Evolutionary conservation across 2,888 invertebrate genomes (phyloP), one percentile per base, ranked within the genome.

Genomic region (Chymomyza procnemis): DNA sequence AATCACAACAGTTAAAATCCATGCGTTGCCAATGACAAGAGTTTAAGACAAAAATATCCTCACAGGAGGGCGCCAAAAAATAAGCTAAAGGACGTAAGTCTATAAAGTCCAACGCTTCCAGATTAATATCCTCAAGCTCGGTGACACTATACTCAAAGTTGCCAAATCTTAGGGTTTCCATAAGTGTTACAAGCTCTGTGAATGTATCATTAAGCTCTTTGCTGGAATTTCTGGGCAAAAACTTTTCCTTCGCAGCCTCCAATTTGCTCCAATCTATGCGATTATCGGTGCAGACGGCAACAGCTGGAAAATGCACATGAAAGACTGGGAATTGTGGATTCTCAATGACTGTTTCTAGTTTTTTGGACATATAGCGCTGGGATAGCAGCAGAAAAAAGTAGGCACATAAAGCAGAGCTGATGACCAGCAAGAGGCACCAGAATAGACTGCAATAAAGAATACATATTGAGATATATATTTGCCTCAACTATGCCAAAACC

Each of bases 21-120:
- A 75, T 63, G 57, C 88, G 88, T 0, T 92, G 88, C 92, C 92
- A 92, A 78, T 78, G 85, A 66, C 92, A 92, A 3, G 75, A 69
- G 0, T 74, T 81, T 0, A 65, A 55, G 5, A 74, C 76, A 46
- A 92, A 80, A 1, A 92, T 73, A 18, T 92, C 92, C 22, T 91
- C 83, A 67, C 92, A 92, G 0, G 46, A 48, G n/a, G 80, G 75
- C 0, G 78, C 62, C 56, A 90, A 47, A 48, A 87, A 88, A 0
- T 47, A 0, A 0, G 80, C 83, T 66, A 91, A 54, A 0, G 74
- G 59, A 0, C 75, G 75, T 1, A 91, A 61, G 67, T 90, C 86
- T 1, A 91, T 62, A 30, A 80, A 79, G 22, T 88, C 73, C 5
- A 91, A 60, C 0, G 74, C 64, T 62, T 90, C 90, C 55, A 89